Conservation (phyloP, 2,888 invertebrate species). For the Timema podura region DNA sequence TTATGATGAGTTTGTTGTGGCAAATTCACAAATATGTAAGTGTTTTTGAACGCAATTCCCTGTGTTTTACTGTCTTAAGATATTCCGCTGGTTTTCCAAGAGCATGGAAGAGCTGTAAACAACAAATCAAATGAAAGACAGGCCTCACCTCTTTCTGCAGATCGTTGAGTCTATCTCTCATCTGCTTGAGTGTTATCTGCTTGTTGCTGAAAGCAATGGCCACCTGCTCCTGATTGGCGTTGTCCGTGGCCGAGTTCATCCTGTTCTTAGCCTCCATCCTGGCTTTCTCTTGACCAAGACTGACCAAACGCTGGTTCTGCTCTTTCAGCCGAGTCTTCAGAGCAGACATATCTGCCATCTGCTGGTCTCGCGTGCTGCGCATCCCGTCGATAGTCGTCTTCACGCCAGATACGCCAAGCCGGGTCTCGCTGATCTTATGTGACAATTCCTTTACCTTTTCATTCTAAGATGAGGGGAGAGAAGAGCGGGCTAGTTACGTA, state of each 20-base stretch:
- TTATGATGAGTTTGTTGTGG: too few species aligned
- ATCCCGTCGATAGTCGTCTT: slow-evolving; percentile 96
- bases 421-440: slow-evolving; percentile 75
- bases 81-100: too few species aligned
- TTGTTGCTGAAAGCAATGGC: slow-evolving; percentile 64
- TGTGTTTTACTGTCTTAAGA: too few species aligned
- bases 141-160: slow-evolving; percentile 58
- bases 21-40: too few species aligned
- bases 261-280: slow-evolving; percentile 71
- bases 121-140: background rate
- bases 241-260: slow-evolving; percentile 48
- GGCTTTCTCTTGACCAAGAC: slow-evolving; percentile 76
- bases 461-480: slow-evolving; percentile 46
- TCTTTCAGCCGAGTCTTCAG: slow-evolving; percentile 79
- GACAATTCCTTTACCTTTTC: slow-evolving; percentile 74
- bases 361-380: slow-evolving; percentile 83
- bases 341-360: slow-evolving; percentile 80
- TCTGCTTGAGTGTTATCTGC: slow-evolving; percentile 66
- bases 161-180: slow-evolving; percentile 68
- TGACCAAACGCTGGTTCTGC: slow-evolving; percentile 72
- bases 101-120: slow-evolving; percentile 15
- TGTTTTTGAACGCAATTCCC: too few species aligned
- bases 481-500: too few species aligned
- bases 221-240: slow-evolving; percentile 53
- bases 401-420: slow-evolving; percentile 82